Conservation (phyloP, 2,113 vertebrate genomes). For the Gopherus flavomarginatus region DNA sequence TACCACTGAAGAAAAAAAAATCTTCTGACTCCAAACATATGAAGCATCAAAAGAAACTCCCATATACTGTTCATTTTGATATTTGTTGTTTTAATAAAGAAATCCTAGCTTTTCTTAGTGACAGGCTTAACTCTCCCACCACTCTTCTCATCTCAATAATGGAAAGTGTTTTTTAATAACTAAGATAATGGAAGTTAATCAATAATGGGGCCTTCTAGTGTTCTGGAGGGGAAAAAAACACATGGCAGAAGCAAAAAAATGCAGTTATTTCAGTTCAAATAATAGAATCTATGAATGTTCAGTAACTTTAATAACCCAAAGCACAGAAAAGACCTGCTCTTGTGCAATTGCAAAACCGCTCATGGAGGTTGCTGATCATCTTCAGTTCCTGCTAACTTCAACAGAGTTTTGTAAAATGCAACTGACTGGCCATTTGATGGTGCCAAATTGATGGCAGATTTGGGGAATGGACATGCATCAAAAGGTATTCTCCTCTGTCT, state of each 20-base stretch:
- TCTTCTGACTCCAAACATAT: neutral
- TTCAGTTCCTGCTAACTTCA: neutral
- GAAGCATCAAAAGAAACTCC: neutral
- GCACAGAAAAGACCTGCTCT: neutral
- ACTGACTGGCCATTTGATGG: neutral
- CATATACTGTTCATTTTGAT: neutral
- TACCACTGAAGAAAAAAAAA: neutral
- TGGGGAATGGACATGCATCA: neutral
- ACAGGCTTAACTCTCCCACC: neutral
- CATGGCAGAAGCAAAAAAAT: neutral
- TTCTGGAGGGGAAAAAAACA: neutral
- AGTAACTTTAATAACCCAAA: neutral
- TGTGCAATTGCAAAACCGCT: no score
- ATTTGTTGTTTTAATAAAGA: neutral
- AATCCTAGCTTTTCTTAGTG: neutral
- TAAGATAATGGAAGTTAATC: neutral
- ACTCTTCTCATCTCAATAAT: neutral
- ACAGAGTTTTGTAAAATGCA: neutral
- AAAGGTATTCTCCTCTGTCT: neutral
- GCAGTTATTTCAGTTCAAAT: neutral
- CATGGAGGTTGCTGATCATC: neutral
- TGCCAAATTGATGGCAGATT: neutral
- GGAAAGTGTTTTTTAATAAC: neutral
- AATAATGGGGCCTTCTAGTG: neutral
- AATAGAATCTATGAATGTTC: neutral